Base-by-base conservation (phyloP, 2,888 invertebrate genomes). In the Caenorhabditis sulstoni region DNA sequence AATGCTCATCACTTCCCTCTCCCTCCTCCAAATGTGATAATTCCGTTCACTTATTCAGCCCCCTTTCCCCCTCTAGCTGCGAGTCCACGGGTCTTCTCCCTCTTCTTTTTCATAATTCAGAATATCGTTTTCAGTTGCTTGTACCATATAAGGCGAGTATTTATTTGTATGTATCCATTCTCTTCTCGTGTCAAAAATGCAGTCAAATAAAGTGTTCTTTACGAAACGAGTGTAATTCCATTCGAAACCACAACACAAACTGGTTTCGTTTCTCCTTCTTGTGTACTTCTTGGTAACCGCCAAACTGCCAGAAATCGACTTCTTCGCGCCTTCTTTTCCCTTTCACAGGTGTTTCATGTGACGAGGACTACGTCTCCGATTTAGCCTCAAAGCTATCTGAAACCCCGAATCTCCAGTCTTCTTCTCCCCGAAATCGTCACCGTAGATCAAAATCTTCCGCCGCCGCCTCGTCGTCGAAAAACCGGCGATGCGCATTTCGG, bases 91-190 rank as follows among this genome's bases (percentile, higher is more conserved):
- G 62, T 73, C 71, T 44, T 20, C 12, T 35, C 55, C 41, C 29
- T 50, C 16, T 22, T 50, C 23, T 20, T 35, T 41, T 41, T 3
- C 8, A 53, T 49, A 20, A 55, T 16, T 47, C 41, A 53, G 59
- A 59, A 52, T 55, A 58, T 58, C 22, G 50, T 71, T 41, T 71
- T 71, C 61, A 61, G 61, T 61, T 70, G 29, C 68, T 70, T 61
- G 53, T 61, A 70, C 37, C 61, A 70, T 70, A 53, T 55, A 29
- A 29, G 29, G 52, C 53, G 62, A 71, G 62, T 71, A 55, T 62
- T 55, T 53, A 62, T 61, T 55, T 41, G 23, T 61, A 70, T 70
- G 68, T 61, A 45, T 44, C 35, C 50, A 50, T 57, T 49, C 45
- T 50, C n/a, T 20, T 37, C 44, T 55, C 29, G 53, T 53, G 53